Percentiles rank a stretch among this genome's conserved stretches.
These are phyloP conservation scores for Neomicropteryx cornuta DNA, from an alignment of 1,140 invertebrate genomes.

Conservation along the genomic window DNA sequence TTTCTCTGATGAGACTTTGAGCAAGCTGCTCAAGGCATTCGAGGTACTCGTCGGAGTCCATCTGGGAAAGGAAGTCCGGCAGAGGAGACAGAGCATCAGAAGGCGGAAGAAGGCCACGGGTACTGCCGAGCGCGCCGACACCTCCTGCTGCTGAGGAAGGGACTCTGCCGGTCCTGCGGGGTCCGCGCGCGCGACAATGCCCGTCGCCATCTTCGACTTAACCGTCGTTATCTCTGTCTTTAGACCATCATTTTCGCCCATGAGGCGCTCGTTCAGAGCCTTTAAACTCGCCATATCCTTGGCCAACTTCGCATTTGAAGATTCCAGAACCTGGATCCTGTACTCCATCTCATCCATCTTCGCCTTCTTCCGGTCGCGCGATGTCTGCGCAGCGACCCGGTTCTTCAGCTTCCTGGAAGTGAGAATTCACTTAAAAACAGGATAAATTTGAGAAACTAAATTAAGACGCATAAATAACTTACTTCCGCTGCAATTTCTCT, in stretches of 20 bases:
- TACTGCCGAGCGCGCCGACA: conserved; percentile 46
- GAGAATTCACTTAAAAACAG: conserved; percentile 8
- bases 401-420: conserved; percentile 87
- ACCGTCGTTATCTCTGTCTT: conserved; percentile 37
- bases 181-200: conserved; percentile 27
- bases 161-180: conserved; percentile 68
- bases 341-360: conserved; percentile 80
- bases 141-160: conserved; percentile 76
- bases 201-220: conserved; percentile 25
- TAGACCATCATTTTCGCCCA: conserved; percentile 51
- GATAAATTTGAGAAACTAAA: too few relatives aligned
- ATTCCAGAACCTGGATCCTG: conserved; percentile 50
- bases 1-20: conserved; percentile 67
- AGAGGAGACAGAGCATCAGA: conserved; percentile 65
- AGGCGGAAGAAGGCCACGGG: conserved; percentile 50
- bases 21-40: conserved; percentile 65
- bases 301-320: conserved; percentile 50
- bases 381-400: conserved; percentile 94
- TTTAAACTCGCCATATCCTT: conserved; percentile 53
- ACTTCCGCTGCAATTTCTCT: conserved; percentile 75
- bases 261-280: conserved; percentile 50
- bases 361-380: conserved; percentile 92
- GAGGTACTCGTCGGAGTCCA: conserved; percentile 53
- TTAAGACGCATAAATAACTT: conserved; percentile 26
- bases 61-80: conserved; percentile 61